A percentile compares a stretch with the other conserved stretches of the same genome.
These are phyloP conservation scores for Bovichtus diacanthus DNA, from an alignment of 2,797 vertebrate species.

Conservation along the genomic window DNA sequence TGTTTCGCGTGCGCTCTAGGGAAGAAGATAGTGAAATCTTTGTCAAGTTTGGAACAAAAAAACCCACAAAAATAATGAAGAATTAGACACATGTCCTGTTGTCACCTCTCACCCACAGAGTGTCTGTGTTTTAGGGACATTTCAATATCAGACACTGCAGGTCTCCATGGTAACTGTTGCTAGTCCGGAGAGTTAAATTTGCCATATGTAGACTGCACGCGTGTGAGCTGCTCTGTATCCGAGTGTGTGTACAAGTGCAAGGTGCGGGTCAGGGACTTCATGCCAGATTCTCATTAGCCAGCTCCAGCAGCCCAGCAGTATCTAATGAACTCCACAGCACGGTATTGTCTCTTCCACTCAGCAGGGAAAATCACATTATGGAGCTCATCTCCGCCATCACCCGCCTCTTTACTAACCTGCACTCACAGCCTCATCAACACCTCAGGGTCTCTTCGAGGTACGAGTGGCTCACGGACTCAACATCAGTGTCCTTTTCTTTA, in stretches of 20 bases:
- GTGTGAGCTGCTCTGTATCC: conserved; percentile 2
- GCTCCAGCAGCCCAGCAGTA: conserved; percentile 58
- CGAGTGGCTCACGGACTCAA: conserved; percentile 22
- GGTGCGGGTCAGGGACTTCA: conserved; percentile 55
- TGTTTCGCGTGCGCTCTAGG: conserved; percentile 28
- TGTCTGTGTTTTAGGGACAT: conserved; percentile 17
- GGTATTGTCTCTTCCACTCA: conserved; percentile 72
- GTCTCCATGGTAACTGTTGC: conserved; percentile 6
- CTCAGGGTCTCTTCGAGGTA: conserved; percentile 46
- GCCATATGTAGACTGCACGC: conserved; percentile 11
- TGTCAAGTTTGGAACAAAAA: conserved; percentile 37
- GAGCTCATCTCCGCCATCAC: conserved; percentile 62
- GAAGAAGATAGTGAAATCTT: conserved; percentile 53
- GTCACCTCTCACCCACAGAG: background rate
- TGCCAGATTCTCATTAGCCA: conserved; percentile 72
- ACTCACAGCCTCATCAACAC: conserved; percentile 71
- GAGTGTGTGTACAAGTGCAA: conserved; percentile 13
- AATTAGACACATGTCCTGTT: conserved; percentile 37
- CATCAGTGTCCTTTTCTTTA: conserved; percentile 19
- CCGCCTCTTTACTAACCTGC: conserved; percentile 61
- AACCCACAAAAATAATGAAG: conserved; percentile 34
- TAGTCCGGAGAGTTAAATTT: conserved; percentile 27
- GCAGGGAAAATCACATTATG: conserved; percentile 76
- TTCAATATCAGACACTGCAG: conserved; percentile 18
- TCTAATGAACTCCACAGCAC: conserved; percentile 78